Conservation (phyloP, 2,797 vertebrate species). For the Sylvilagus floridanus region DNA sequence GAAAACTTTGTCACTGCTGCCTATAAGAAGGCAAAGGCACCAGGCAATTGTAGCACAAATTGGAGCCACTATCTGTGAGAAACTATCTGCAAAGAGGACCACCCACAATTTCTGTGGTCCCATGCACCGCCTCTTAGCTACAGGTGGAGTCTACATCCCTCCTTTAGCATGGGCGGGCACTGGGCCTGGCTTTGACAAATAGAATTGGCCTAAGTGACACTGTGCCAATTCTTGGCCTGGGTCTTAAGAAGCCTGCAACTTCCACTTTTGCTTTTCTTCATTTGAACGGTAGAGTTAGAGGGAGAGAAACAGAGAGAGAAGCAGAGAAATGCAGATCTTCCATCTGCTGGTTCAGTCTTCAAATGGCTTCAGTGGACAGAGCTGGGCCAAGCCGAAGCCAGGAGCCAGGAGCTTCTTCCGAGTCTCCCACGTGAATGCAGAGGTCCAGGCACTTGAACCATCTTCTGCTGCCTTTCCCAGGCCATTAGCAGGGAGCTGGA, state of each 20-base stretch:
- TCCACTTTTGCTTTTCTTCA: background rate
- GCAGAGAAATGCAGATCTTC: too few relatives aligned
- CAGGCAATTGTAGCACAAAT: background rate
- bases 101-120: background rate
- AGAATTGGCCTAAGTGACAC: background rate
- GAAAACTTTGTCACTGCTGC: background rate
- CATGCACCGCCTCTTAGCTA: background rate
- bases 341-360: too few relatives aligned
- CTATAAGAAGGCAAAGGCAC: background rate
- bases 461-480: too few relatives aligned
- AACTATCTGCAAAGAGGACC: background rate
- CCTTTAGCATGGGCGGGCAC: background rate
- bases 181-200: background rate
- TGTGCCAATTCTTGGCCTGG: background rate
- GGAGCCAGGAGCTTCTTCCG: too few relatives aligned
- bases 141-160: background rate
- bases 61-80: background rate
- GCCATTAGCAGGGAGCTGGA: too few relatives aligned
- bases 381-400: too few relatives aligned
- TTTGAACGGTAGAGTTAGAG: too few relatives aligned
- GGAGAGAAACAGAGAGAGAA: too few relatives aligned
- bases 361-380: too few relatives aligned
- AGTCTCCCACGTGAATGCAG: too few relatives aligned
- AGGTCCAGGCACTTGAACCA: too few relatives aligned
- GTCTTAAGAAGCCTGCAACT: background rate